These are phyloP conservation scores for Drosophila kanapiae DNA, from an alignment of 1,140 invertebrate genomes.

Conservation along the genomic window DNA sequence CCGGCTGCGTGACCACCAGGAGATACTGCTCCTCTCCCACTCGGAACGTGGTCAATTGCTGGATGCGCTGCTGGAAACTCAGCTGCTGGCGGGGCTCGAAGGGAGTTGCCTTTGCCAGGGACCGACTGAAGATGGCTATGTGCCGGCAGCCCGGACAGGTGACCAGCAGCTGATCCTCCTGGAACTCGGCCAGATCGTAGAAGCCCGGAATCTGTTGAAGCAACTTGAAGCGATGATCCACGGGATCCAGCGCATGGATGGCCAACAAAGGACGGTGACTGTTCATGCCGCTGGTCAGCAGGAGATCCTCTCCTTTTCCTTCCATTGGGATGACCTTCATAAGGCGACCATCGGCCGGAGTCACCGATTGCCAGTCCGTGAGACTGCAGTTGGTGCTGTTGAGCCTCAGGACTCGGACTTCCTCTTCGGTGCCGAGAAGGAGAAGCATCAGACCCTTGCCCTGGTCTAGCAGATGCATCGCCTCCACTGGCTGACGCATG, in stretches of 20 bases:
- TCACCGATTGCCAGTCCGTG: constrained; percentile 72
- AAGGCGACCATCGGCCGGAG: constrained; percentile 41
- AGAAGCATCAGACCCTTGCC: constrained; percentile 20
- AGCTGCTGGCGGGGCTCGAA: constrained; percentile 60
- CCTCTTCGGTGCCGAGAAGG: constrained; percentile 57
- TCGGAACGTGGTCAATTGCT: constrained; percentile 36
- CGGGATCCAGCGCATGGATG: constrained; percentile 29
- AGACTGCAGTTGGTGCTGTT: constrained; percentile 46
- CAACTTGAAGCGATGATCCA: constrained; percentile 41
- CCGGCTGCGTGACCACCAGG: constrained; percentile 52
- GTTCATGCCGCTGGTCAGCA: constrained; percentile 42
- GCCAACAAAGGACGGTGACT: constrained; percentile 49
- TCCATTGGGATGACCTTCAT: constrained; percentile 41
- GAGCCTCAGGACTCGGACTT: constrained; percentile 67
- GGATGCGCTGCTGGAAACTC: constrained; percentile 44
- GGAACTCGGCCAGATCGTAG: constrained; percentile 67
- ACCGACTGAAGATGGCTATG: constrained; percentile 49
- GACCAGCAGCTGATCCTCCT: constrained; percentile 54
- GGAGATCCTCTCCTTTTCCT: not conserved
- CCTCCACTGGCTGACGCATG: constrained; percentile 59
- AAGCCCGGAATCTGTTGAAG: constrained; percentile 65
- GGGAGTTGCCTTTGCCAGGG: not conserved
- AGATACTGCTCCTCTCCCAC: constrained; percentile 48
- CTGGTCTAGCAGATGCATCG: constrained; percentile 20
- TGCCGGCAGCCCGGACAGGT: constrained; percentile 61